These are phyloP conservation scores for Protosalanx chinensis DNA, from an alignment of 2,797 vertebrate species.

Conservation along the genomic window DNA sequence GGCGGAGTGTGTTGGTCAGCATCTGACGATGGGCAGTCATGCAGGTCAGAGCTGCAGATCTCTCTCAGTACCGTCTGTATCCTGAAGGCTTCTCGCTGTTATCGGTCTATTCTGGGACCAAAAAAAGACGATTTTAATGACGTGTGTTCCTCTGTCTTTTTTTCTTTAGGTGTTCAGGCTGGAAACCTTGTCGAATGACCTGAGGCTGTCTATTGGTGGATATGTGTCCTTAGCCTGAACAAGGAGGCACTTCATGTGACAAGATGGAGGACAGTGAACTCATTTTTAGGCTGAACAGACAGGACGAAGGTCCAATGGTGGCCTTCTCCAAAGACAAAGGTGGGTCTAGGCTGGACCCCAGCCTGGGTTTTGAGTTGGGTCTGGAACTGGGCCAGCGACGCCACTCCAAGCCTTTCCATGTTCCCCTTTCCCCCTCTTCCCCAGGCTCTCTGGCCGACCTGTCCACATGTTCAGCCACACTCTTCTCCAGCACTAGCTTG, in stretches of 20 bases:
- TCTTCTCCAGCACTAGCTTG: constrained; percentile 57
- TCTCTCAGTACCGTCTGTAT: too few relatives aligned
- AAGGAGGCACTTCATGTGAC: neutral
- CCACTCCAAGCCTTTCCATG: constrained; percentile 38
- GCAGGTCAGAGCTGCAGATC: too few relatives aligned
- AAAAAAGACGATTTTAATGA: too few relatives aligned
- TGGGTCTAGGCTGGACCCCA: constrained; percentile 32
- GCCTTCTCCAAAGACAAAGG: constrained; percentile 58
- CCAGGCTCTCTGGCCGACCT: constrained; percentile 65
- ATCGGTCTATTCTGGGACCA: too few relatives aligned
- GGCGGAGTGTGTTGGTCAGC: too few relatives aligned
- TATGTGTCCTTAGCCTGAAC: neutral
- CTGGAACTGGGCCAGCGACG: constrained; percentile 46
- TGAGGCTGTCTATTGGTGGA: neutral
- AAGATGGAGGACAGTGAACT: constrained; percentile 69
- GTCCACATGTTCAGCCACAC: constrained; percentile 43
- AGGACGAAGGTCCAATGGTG: constrained; percentile 49
- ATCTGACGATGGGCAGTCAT: too few relatives aligned
- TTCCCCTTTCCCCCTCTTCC: constrained; percentile 63
- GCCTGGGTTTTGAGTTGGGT: constrained; percentile 50
- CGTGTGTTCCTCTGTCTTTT: neutral
- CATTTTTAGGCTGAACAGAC: constrained; percentile 59
- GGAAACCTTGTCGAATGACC: neutral
- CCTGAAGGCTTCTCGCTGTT: too few relatives aligned
- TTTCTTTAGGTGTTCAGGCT: neutral